Base-by-base conservation (phyloP, 1,140 invertebrate genomes). In the Maniola jurtina region DNA sequence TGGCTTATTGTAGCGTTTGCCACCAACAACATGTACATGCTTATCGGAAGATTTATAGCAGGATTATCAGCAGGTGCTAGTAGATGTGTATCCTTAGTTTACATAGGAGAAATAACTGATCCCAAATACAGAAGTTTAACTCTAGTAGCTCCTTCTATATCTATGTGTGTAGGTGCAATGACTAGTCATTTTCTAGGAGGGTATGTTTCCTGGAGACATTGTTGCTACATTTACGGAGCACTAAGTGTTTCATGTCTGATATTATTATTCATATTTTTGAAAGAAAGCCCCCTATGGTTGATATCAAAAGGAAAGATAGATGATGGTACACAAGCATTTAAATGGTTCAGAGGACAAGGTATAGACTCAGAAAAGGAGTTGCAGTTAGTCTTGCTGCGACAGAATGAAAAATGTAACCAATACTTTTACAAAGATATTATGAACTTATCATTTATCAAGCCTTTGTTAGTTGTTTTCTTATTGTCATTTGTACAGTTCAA, bases 1-100 rank as follows among this genome's bases (percentile, higher is more conserved):
- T 95, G 94, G 93, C 14, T 93, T 0, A 48, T 91, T 1, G 92
- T 95, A 10, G 84, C 81, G 15, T 78, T 92, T 35, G 80, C 92
- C 0, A 70, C 74, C 2, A 79, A 82, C 67, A 63, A 92, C 13
- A 34, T 63, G 0, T 75, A 84, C 13, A 68, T 95, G 5, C 84
- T 93, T 48, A 64, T 91, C 10, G 94, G 94, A 4, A 90, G 95
- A 70, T 84, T 94, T 47, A 61, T 95, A 0, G 92, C 91, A 6
- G 95, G 95, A 2, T 61, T 92, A 0, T 80, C 81, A 48, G 68
- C 72, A 9, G 91, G 92, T 2, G 60, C 89, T 0, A 64, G 82
- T 3, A 80, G 83, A 14, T 74, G 90, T 0, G 64, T 85, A 13
- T 61, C 75, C 10, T 67, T 88, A 0, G 85, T 92, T 1, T 89